Conservation (phyloP, 1,140 invertebrate species). For the Planococcus citri region DNA sequence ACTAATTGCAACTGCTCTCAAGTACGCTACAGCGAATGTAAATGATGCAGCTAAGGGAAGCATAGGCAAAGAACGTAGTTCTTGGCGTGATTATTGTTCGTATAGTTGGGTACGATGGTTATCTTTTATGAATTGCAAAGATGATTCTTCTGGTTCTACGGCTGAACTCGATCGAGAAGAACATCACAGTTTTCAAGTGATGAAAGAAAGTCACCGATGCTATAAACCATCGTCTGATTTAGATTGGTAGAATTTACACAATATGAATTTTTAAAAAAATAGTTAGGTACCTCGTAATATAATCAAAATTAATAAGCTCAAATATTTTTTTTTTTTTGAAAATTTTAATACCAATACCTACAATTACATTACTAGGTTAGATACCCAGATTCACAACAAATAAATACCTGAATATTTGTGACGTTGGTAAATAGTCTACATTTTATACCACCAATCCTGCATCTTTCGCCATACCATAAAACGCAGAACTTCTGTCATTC, state of each 20-base stretch:
- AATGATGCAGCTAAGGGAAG: not conserved
- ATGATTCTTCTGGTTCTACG: not conserved
- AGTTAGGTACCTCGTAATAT: too few relatives aligned
- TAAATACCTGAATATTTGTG: too few relatives aligned
- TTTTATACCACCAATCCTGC: slow-evolving; percentile 62
- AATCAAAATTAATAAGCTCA: too few relatives aligned
- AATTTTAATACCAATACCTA: not conserved
- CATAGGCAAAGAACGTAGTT: not conserved
- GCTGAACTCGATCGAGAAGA: not conserved
- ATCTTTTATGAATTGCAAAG: slow-evolving; percentile 22
- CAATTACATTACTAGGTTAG: not conserved
- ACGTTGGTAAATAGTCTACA: too few relatives aligned
- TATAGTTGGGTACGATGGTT: slow-evolving; percentile 23
- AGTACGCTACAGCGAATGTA: not conserved
- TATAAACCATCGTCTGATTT: not conserved
- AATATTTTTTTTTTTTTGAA: not conserved
- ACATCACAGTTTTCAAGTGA: not conserved
- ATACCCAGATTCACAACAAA: too few relatives aligned
- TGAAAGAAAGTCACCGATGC: not conserved
- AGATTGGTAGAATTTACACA: not conserved
- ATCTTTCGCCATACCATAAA: slow-evolving; percentile 87
- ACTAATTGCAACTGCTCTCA: not conserved
- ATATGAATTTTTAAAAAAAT: too few relatives aligned
- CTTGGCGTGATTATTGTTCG: slow-evolving; percentile 14
- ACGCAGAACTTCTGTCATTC: slow-evolving; percentile 60